These are phyloP conservation scores for Octopus bimaculoides DNA, from an alignment of 1,140 invertebrate genomes.

Conservation along the genomic window DNA sequence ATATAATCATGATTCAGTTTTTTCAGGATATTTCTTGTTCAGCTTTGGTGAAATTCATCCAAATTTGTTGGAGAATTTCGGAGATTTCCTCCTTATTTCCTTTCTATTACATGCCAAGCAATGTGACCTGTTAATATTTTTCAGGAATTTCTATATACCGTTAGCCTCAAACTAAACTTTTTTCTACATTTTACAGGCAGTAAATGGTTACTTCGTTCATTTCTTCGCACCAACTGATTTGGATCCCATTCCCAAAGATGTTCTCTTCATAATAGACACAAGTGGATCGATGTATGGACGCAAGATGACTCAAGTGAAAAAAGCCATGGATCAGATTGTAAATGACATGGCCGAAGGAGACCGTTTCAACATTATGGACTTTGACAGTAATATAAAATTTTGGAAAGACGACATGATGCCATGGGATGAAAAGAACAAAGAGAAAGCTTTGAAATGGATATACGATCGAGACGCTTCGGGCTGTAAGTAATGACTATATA, in stretches of 20 bases:
- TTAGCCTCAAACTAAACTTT: no score
- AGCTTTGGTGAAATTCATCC: no score
- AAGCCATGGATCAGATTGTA: slow-evolving; percentile 70
- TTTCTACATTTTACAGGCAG: slow-evolving; percentile 58
- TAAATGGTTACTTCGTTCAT: slow-evolving; percentile 76
- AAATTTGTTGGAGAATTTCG: no score
- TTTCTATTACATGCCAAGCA: no score
- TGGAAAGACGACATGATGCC: slow-evolving; percentile 31
- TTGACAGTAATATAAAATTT: slow-evolving; percentile 49
- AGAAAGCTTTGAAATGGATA: slow-evolving; percentile 28
- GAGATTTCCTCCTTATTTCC: no score
- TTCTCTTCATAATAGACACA: slow-evolving; percentile 71
- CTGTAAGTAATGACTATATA: slow-evolving; percentile 28
- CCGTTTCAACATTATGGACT: slow-evolving; percentile 68
- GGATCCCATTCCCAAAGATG: slow-evolving; percentile 64
- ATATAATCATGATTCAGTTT: no score
- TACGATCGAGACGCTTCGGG: slow-evolving; percentile 24
- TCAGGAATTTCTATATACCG: no score
- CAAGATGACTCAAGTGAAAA: slow-evolving; percentile 67
- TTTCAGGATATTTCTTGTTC: no score
- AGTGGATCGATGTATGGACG: slow-evolving; percentile 70
- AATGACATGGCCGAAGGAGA: slow-evolving; percentile 64
- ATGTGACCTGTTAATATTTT: no score
- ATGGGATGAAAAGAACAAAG: slow-evolving; percentile 20
- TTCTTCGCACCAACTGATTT: slow-evolving; percentile 69